These are phyloP conservation scores for Neoarius graeffei DNA, from an alignment of 2,113 vertebrate species.

Conservation along the genomic window DNA sequence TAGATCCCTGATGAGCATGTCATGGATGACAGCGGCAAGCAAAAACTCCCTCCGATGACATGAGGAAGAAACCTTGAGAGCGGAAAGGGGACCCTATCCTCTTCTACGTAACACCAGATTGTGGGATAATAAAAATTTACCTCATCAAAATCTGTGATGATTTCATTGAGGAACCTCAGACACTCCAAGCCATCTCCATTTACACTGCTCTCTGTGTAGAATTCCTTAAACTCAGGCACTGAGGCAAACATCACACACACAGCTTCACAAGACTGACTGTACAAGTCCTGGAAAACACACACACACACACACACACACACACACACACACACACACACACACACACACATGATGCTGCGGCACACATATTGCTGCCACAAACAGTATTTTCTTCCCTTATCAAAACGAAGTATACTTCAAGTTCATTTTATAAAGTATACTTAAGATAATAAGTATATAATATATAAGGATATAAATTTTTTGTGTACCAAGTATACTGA, in stretches of 20 bases:
- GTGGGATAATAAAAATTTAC: slow-evolving; percentile 58
- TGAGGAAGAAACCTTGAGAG: not conserved
- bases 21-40: not conserved
- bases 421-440: no score
- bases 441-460: no score
- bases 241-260: slow-evolving; percentile 92
- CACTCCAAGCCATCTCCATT: slow-evolving; percentile 87
- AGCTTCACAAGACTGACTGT: slow-evolving; percentile 83
- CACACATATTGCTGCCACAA: not conserved
- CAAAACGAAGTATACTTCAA: no score
- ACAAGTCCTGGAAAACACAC: slow-evolving; percentile 77
- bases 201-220: slow-evolving; percentile 82
- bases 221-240: slow-evolving; percentile 87
- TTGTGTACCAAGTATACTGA: no score
- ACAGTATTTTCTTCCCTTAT: not conserved
- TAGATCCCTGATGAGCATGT: not conserved
- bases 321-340: slow-evolving; percentile 21
- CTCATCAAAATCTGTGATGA: slow-evolving; percentile 90
- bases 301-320: slow-evolving; percentile 27
- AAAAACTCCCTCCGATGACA: not conserved
- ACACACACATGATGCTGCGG: not conserved
- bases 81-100: not conserved
- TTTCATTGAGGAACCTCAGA: slow-evolving; percentile 87
- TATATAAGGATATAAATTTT: no score
- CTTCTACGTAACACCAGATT: not conserved